These are phyloP conservation scores for Drosophila meridiana DNA, from an alignment of 2,888 invertebrate species.

Conservation along the genomic window DNA sequence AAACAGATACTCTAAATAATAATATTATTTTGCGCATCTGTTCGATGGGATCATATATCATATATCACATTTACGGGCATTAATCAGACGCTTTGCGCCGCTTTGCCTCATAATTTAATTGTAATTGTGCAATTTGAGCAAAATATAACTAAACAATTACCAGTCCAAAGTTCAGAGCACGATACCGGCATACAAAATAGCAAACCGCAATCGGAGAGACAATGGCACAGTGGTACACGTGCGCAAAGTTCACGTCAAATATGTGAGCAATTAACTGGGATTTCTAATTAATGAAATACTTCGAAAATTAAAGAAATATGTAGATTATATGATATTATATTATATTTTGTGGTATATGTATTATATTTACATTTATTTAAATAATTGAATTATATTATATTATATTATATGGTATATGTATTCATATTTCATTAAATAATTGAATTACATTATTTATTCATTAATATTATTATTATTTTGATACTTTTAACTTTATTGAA, in stretches of 20 bases:
- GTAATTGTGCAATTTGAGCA: conserved; percentile 70
- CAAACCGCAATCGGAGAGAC: conserved; percentile 24
- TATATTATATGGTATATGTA: too few relatives aligned
- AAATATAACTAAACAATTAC: conserved; percentile 49
- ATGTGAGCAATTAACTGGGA: neutral
- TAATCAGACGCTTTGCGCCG: conserved; percentile 64
- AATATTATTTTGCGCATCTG: conserved; percentile 37
- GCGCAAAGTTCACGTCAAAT: neutral
- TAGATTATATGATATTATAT: too few relatives aligned
- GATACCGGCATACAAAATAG: conserved; percentile 40
- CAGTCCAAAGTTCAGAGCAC: conserved; percentile 54
- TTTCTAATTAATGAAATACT: neutral
- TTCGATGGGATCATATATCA: conserved; percentile 44
- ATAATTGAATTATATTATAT: too few relatives aligned
- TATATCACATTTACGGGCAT: conserved; percentile 61
- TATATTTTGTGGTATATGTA: too few relatives aligned
- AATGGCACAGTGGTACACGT: conserved; percentile 17
- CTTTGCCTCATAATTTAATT: conserved; percentile 64
- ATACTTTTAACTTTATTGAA: too few relatives aligned
- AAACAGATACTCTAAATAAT: conserved; percentile 37
- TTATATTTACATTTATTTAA: too few relatives aligned
- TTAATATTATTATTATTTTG: too few relatives aligned
- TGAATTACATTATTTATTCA: too few relatives aligned
- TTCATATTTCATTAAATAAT: too few relatives aligned
- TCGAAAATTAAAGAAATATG: neutral